A percentile compares a stretch with the other conserved stretches of the same genome.
These are phyloP conservation scores for Aleiodes sp. DNA, from an alignment of 1,140 invertebrate species.

Conservation along the genomic window DNA sequence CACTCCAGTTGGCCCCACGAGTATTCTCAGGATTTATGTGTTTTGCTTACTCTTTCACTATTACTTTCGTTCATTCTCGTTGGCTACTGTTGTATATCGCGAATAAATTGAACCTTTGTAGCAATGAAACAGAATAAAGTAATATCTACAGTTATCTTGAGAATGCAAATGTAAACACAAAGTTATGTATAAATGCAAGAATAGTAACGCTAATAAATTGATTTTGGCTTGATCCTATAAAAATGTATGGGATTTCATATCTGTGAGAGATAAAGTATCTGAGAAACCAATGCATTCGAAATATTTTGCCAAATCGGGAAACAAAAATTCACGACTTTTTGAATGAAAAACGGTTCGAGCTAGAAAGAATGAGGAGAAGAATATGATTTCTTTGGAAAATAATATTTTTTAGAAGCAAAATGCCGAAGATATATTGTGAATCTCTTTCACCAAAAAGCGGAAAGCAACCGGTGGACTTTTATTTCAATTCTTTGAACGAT, in stretches of 20 bases:
- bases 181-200: constrained; percentile 15
- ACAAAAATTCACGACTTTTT: too few relatives aligned
- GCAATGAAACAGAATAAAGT: too few relatives aligned
- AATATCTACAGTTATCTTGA: constrained; percentile 39
- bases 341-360: too few relatives aligned
- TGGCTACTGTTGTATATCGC: background rate
- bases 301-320: too few relatives aligned
- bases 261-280: too few relatives aligned
- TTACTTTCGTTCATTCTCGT: constrained; percentile 29
- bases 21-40: constrained; percentile 51
- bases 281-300: too few relatives aligned
- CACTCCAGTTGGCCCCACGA: constrained; percentile 36
- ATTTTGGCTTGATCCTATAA: too few relatives aligned
- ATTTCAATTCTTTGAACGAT: constrained; percentile 54
- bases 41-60: constrained; percentile 53
- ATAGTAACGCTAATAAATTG: constrained; percentile 54
- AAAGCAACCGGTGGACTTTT: constrained; percentile 62
- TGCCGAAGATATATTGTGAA: constrained; percentile 37
- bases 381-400: too few relatives aligned
- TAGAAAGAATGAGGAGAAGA: too few relatives aligned
- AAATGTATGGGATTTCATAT: too few relatives aligned
- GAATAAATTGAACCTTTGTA: background rate
- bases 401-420: too few relatives aligned
- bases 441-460: constrained; percentile 44
- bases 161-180: constrained; percentile 35